Conservation (phyloP, 2,888 invertebrate species). For the Ornithoptera priamus region DNA sequence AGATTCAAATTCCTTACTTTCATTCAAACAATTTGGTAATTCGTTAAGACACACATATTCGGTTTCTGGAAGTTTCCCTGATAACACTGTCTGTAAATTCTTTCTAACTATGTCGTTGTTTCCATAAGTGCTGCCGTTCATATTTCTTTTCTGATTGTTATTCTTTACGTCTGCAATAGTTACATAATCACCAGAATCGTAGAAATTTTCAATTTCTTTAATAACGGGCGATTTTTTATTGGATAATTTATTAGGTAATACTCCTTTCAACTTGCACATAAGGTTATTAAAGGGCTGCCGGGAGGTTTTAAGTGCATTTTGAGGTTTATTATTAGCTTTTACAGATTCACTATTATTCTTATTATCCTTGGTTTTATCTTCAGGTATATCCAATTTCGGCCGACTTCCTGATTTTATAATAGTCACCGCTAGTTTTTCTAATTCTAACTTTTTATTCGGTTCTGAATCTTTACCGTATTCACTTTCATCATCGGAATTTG, state of each 20-base stretch:
- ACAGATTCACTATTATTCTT: constrained; percentile 43
- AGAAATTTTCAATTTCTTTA: constrained; percentile 76
- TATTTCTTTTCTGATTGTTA: constrained; percentile 83
- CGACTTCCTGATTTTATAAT: constrained; percentile 54
- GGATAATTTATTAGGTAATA: constrained; percentile 75
- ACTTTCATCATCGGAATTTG: constrained; percentile 92
- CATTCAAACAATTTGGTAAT: constrained; percentile 80
- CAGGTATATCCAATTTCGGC: constrained; percentile 69
- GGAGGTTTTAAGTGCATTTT: constrained; percentile 56
- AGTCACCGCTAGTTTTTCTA: constrained; percentile 42
- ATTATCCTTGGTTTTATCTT: constrained; percentile 55
- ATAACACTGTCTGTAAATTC: constrained; percentile 80
- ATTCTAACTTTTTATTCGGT: constrained; percentile 43
- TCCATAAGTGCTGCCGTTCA: constrained; percentile 77
- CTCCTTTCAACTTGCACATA: constrained; percentile 85
- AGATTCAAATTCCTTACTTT: constrained; percentile 69
- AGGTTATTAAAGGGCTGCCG: constrained; percentile 85
- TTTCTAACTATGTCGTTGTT: constrained; percentile 85
- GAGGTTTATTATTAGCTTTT: constrained; percentile 52
- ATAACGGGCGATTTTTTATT: constrained; percentile 73
- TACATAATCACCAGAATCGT: constrained; percentile 90
- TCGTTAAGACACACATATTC: constrained; percentile 92
- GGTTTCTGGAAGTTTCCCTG: constrained; percentile 82
- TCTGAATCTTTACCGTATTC: constrained; percentile 66
- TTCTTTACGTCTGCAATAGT: constrained; percentile 91